A percentile compares a stretch with the other conserved stretches of the same genome.
Evolutionary conservation across 2,888 invertebrate species (phyloP).

Genomic region (Lumbricus terrestris): DNA sequence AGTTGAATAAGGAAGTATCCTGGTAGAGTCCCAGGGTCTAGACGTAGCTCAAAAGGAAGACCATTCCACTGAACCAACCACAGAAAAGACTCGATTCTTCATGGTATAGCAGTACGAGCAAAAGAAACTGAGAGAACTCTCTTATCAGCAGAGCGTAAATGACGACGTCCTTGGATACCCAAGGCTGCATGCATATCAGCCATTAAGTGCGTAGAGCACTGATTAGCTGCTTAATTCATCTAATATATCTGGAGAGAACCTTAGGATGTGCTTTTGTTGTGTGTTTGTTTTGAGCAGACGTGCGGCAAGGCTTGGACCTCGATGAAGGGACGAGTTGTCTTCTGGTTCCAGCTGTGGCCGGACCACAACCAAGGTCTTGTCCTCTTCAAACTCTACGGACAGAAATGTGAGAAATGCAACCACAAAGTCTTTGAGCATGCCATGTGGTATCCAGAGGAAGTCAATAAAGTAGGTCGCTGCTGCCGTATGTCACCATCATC

Average conservation of each 20-base stretch:
- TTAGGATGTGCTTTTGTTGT: neutral
- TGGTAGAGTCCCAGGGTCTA: no score
- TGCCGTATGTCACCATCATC: neutral
- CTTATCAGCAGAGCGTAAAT: no score
- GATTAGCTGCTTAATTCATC: neutral
- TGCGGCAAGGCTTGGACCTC: conserved; percentile 63
- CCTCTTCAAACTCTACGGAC: conserved; percentile 60
- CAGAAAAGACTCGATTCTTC: no score
- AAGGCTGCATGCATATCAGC: no score
- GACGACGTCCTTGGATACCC: no score
- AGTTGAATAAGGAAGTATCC: no score
- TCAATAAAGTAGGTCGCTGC: conserved; percentile 56
- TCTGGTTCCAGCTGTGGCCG: conserved; percentile 59
- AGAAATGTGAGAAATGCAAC: conserved; percentile 59
- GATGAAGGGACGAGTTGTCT: conserved; percentile 62
- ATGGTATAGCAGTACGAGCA: no score
- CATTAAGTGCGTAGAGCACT: no score
- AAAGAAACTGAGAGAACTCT: no score
- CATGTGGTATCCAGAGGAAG: conserved; percentile 63
- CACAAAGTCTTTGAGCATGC: conserved; percentile 56
- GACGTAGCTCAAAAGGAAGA: no score
- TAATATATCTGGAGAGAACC: neutral
- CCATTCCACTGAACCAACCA: no score
- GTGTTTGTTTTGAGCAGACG: conserved; percentile 47
- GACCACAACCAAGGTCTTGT: conserved; percentile 47